These are phyloP conservation scores for Zeugodacus cucurbitae DNA, from an alignment of 1,140 invertebrate species.

Conservation along the genomic window DNA sequence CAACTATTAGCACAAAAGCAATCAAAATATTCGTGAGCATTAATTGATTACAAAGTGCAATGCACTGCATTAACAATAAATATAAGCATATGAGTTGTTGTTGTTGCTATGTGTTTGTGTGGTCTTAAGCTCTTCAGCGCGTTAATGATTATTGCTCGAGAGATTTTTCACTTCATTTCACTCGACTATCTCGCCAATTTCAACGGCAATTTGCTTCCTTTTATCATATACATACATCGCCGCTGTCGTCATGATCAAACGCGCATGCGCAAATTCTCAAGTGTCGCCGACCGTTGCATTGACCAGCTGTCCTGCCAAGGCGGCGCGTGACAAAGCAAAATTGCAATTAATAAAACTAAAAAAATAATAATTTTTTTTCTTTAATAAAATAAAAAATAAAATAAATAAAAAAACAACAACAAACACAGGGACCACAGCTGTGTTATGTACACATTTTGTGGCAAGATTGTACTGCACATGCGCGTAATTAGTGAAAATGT, in stretches of 20 bases:
- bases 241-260: neutral
- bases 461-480: neutral
- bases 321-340: neutral
- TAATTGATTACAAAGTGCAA: conserved; percentile 19
- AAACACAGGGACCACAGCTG: no score
- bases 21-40: conserved; percentile 25
- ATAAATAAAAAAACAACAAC: neutral
- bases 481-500: conserved; percentile 29
- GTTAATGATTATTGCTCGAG: neutral
- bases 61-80: neutral
- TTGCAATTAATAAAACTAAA: neutral
- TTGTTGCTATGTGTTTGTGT: neutral
- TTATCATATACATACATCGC: neutral
- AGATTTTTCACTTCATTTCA: neutral
- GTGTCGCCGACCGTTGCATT: neutral
- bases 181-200: neutral
- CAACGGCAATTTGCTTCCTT: neutral
- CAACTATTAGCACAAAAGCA: neutral
- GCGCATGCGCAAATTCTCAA: neutral
- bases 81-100: neutral
- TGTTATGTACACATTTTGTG: neutral
- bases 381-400: neutral
- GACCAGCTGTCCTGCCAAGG: neutral
- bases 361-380: no score
- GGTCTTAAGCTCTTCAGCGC: neutral